Percentiles rank a stretch among this genome's conserved stretches.
Evolutionary conservation across 2,797 vertebrate genomes (phyloP).

Genomic region (Lycodopsis pacificus): DNA sequence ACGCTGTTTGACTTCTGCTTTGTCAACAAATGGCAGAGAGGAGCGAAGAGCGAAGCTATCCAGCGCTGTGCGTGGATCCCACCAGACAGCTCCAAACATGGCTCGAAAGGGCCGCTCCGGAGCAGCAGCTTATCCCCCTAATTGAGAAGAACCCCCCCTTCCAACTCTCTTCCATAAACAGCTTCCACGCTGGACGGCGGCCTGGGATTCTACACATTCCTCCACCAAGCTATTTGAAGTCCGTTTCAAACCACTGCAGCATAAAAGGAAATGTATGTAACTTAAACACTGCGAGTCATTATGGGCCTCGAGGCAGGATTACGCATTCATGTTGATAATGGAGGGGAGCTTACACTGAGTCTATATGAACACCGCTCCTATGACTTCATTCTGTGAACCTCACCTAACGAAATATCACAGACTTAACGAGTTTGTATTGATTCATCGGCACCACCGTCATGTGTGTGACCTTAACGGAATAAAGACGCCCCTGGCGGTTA

Average conservation of each 20-base stretch:
- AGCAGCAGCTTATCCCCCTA: slow-evolving; percentile 76
- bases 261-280: slow-evolving; percentile 87
- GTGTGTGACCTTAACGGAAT: slow-evolving; percentile 2
- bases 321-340: slow-evolving; percentile 49
- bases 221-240: slow-evolving; percentile 72
- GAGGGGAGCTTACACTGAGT: slow-evolving; percentile 26
- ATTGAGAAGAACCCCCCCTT: slow-evolving; percentile 74
- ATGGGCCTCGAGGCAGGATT: slow-evolving; percentile 43
- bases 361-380: slow-evolving; percentile 4
- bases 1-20: slow-evolving; percentile 83
- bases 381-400: slow-evolving; percentile 21
- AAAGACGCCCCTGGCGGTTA: slow-evolving; percentile 50
- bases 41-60: slow-evolving; percentile 76
- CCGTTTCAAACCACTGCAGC: slow-evolving; percentile 83
- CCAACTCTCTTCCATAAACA: slow-evolving; percentile 83
- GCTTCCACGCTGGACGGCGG: slow-evolving; percentile 73
- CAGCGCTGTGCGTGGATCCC: slow-evolving; percentile 67
- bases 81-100: slow-evolving; percentile 87
- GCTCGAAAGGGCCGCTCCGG: slow-evolving; percentile 69
- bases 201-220: slow-evolving; percentile 79
- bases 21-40: slow-evolving; percentile 82
- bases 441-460: neutral
- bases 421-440: neutral
- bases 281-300: slow-evolving; percentile 49
- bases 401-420: slow-evolving; percentile 26